These are phyloP conservation scores for Toxostoma redivivum DNA, from an alignment of 2,113 vertebrate genomes.

Conservation along the genomic window DNA sequence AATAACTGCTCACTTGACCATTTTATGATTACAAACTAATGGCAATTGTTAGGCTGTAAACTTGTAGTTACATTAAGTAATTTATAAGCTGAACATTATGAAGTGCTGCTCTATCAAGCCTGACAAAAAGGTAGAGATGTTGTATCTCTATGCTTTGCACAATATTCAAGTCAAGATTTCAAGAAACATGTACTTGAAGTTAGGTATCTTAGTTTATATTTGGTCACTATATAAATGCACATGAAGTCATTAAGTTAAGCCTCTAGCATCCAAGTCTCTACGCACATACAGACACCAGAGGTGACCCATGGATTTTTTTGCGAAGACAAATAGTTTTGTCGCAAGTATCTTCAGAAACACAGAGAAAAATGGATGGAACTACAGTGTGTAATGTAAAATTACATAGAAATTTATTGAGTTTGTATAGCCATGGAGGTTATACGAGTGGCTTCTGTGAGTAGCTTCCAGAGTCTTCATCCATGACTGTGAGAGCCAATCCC, in stretches of 20 bases:
- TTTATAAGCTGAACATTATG: not conserved
- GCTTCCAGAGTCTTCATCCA: not conserved
- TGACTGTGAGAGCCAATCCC: not conserved
- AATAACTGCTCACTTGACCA: constrained; percentile 47
- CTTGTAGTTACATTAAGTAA: not conserved
- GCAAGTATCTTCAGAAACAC: not conserved
- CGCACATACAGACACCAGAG: not conserved
- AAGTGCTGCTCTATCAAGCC: not conserved
- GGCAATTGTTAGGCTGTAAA: not conserved
- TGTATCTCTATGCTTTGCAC: not conserved
- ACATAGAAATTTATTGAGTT: not conserved
- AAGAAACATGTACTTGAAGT: not conserved
- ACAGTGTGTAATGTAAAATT: not conserved
- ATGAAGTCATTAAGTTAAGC: not conserved
- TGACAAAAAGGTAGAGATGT: not conserved
- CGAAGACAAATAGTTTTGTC: not conserved
- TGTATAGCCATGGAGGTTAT: not conserved
- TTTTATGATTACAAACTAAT: constrained; percentile 39
- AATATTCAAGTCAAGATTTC: not conserved
- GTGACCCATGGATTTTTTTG: not conserved
- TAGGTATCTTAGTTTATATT: not conserved
- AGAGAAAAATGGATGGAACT: not conserved
- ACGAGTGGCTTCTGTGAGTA: not conserved
- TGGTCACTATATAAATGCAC: fast-evolving
- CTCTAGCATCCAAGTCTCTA: not conserved